These are phyloP conservation scores for Paramisgurnus dabryanus DNA, from an alignment of 2,113 vertebrate genomes.

Conservation along the genomic window DNA sequence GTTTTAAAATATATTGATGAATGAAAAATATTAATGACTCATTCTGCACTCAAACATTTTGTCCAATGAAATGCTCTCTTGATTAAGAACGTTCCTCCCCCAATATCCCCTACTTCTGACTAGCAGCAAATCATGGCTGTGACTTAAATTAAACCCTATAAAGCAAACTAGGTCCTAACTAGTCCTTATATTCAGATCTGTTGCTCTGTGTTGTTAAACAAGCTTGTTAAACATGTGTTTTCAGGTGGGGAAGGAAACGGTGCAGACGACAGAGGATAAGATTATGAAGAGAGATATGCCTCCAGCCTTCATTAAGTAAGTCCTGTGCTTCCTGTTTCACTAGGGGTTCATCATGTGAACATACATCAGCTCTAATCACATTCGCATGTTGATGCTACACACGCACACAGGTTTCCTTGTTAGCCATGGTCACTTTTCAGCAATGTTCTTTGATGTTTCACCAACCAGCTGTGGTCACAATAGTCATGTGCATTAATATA, in stretches of 20 bases:
- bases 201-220: constrained; percentile 10
- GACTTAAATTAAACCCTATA: no score
- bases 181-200: not conserved
- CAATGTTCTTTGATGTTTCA: not conserved
- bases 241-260: constrained; percentile 98
- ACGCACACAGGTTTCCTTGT: constrained; percentile 2
- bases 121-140: not conserved
- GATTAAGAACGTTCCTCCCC: no score
- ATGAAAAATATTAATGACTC: not conserved
- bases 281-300: constrained; percentile 99
- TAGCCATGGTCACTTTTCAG: not conserved
- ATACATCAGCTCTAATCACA: constrained; percentile 6
- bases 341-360: constrained; percentile 22
- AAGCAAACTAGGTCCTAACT: no score
- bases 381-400: not conserved
- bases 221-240: constrained; percentile 51
- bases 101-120: no score
- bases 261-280: constrained; percentile 98
- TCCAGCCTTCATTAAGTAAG: constrained; percentile 98
- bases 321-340: constrained; percentile 28
- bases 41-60: no score
- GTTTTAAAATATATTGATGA: not conserved
- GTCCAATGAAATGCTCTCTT: no score
- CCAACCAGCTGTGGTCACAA: not conserved
- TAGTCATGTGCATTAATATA: not conserved